Conservation (phyloP, 1,140 invertebrate species). For the Lutraria rhynchaena region DNA sequence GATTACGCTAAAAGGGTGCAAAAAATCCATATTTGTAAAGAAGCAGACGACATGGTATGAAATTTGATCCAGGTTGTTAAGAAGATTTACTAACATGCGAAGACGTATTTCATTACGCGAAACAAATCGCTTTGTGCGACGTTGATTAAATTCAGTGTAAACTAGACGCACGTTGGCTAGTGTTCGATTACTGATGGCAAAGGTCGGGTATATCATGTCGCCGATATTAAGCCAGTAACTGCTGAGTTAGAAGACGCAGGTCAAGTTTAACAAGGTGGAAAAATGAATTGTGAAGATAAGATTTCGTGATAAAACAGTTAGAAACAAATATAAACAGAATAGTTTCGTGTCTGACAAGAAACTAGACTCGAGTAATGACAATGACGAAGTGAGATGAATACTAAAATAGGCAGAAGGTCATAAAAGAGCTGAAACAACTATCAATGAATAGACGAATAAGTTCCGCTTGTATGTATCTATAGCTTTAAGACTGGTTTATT, state of each 20-base stretch:
- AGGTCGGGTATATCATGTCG: slow-evolving; percentile 17
- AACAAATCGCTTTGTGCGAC: slow-evolving; percentile 37
- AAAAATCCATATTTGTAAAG: no score
- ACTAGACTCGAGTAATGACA: no score
- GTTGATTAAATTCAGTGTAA: slow-evolving; percentile 34
- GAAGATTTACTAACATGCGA: slow-evolving; percentile 30
- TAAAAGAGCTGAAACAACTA: no score
- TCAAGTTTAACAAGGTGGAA: slow-evolving; percentile 38
- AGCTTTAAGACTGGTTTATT: no score
- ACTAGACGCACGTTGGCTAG: slow-evolving; percentile 23
- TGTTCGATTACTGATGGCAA: slow-evolving; percentile 23
- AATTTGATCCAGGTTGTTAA: slow-evolving; percentile 27
- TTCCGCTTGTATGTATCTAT: no score
- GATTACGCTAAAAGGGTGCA: no score
- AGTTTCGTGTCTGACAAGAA: no score
- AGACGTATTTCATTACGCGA: slow-evolving; percentile 20
- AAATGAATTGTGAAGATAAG: slow-evolving; percentile 25
- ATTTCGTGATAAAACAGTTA: slow-evolving; percentile 12
- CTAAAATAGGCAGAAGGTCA: no score
- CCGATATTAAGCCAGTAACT: slow-evolving; percentile 5
- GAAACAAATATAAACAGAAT: no score
- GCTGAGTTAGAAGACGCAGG: slow-evolving; percentile 16
- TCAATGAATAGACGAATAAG: no score
- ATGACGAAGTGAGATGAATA: no score
- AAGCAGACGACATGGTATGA: background rate